Base-by-base conservation (phyloP, 2,888 invertebrate genomes). In the Crematogaster levior region DNA sequence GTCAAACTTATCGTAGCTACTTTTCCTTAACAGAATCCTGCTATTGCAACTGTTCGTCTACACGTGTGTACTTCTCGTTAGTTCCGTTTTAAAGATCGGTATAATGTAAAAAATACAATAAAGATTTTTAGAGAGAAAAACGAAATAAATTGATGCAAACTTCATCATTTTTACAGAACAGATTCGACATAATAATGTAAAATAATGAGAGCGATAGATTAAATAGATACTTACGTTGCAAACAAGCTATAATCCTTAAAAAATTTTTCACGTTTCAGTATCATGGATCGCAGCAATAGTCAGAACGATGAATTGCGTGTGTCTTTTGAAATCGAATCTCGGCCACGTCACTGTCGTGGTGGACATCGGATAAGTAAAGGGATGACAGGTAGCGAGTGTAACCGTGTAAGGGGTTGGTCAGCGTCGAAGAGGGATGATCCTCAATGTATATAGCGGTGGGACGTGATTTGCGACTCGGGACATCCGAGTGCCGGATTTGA, bases 371-470 rank as follows among this genome's bases (percentile, higher is more conserved):
- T 91, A 91, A 90, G 92, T 92, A 92, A 92, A 89, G 91, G 90
- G 92, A 92, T 91, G 92, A 91, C 92, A 91, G 90, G 77, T 86
- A 89, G 70, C 86, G 88, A 88, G 86, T 88, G 89, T 90, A 90
- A 90, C 87, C 84, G 85, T 86, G 86, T 86, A 87, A 86, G 90
- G 89, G 89, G 91, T 89, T 91, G 92, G 92, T 91, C 92, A 92
- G 91, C 86, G 84, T 88, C 89, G 91, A 92, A 92, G 92, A 93
- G 92, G 93, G 92, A 93, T 93, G 92, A 93, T 93, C 93, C 92
- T 88, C 86, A 81, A 90, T 90, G 91, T 91, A 92, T 92, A 93
- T 93, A 92, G 90, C 87, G 91, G 88, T 85, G 89, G 91, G 91
- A 90, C 92, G 92, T 93, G 93, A 93, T 93, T 93, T 93, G 93